Percentiles rank a stretch among this genome's conserved stretches.
These are phyloP conservation scores for Blennius ocellaris DNA, from an alignment of 2,113 vertebrate species.

Conservation along the genomic window DNA sequence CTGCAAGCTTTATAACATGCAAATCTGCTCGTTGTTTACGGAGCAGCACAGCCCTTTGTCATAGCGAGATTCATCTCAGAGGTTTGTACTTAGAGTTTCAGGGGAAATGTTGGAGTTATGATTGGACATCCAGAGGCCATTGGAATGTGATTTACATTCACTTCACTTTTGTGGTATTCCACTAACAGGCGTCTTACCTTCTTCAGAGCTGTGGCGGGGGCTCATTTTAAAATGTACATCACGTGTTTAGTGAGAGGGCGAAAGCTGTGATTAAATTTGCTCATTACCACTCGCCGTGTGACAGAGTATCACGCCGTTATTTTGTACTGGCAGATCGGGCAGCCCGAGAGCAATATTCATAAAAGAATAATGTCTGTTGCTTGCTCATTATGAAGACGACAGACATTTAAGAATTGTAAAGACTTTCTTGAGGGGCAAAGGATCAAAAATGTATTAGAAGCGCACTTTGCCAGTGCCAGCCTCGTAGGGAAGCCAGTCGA, in stretches of 20 bases:
- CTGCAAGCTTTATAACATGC: background rate
- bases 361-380: slow-evolving; percentile 62
- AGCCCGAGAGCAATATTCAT: slow-evolving; percentile 66
- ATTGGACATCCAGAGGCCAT: slow-evolving; percentile 17
- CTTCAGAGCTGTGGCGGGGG: slow-evolving; percentile 21
- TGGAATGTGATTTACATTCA: slow-evolving; percentile 21
- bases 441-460: slow-evolving; percentile 69
- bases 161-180: slow-evolving; percentile 19
- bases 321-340: slow-evolving; percentile 58
- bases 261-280: slow-evolving; percentile 70
- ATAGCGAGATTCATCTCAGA: slow-evolving; percentile 19
- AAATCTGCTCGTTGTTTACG: slow-evolving; percentile 24
- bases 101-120: slow-evolving; percentile 14
- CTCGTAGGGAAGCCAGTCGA: slow-evolving; percentile 39
- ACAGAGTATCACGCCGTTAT: slow-evolving; percentile 45
- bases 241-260: slow-evolving; percentile 48
- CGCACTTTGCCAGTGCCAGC: slow-evolving; percentile 46
- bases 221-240: slow-evolving; percentile 53
- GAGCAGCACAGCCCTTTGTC: slow-evolving; percentile 12
- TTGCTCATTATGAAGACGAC: slow-evolving; percentile 64
- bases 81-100: slow-evolving; percentile 6
- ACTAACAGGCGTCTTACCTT: slow-evolving; percentile 15
- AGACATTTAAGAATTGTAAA: slow-evolving; percentile 62
- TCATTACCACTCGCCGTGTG: slow-evolving; percentile 61
- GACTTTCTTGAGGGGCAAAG: slow-evolving; percentile 48